phyloP scores from a whole-genome alignment of 2,797 vertebrate species.

The Thamnophis elegans region DNA sequence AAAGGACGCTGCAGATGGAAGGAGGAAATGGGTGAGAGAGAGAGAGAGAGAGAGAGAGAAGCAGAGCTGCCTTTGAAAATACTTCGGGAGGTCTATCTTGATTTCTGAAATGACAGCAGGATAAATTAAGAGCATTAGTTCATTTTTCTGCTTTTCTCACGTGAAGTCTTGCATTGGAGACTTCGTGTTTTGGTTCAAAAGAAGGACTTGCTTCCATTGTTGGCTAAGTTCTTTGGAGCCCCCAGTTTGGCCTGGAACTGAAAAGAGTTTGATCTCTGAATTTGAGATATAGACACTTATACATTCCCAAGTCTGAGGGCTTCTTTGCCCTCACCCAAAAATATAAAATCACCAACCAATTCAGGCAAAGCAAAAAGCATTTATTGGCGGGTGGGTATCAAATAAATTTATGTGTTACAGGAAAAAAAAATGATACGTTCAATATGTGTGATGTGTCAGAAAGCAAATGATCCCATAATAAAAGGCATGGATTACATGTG shows the following conservation, averaged over 20 bases:
- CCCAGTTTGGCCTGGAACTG: not conserved
- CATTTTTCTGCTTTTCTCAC: not conserved
- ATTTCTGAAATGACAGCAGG: not conserved
- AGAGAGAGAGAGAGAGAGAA: rapidly evolving
- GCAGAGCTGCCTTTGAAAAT: not conserved
- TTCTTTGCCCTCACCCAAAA: no score
- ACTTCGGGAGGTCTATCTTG: not conserved
- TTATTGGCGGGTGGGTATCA: no score
- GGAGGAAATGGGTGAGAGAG: rapidly evolving
- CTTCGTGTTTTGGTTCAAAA: not conserved
- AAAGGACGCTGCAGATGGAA: not conserved
- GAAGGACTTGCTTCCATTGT: not conserved
- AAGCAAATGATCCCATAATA: no score
- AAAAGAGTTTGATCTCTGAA: not conserved
- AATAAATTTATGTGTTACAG: no score
- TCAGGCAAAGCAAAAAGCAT: no score
- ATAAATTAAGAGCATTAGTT: not conserved
- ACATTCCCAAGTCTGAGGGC: not conserved
- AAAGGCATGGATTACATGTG: no score
- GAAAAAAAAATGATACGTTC: no score
- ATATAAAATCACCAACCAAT: no score
- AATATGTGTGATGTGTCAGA: no score
- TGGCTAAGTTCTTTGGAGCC: not conserved
- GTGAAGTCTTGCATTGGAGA: not conserved
- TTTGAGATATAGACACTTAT: not conserved